These are phyloP conservation scores for Diorhabda carinulata DNA, from an alignment of 1,140 invertebrate genomes.

Conservation along the genomic window DNA sequence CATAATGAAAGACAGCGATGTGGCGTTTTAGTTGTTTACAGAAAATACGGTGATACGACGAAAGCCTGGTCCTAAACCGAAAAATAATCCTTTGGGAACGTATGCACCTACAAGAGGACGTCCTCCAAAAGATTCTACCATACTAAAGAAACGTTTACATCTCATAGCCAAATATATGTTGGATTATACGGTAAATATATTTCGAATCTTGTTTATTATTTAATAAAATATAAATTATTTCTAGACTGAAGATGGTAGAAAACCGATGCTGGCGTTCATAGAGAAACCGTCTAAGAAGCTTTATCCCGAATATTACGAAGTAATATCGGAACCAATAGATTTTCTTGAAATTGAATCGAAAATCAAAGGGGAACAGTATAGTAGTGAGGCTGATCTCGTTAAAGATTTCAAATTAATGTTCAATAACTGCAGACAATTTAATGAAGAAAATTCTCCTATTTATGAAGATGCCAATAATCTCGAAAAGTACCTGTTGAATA, in stretches of 20 bases:
- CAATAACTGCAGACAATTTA: slow-evolving; percentile 93
- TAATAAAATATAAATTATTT: slow-evolving; percentile 15
- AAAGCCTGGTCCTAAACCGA: slow-evolving; percentile 52
- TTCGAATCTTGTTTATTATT: not conserved
- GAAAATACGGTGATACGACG: slow-evolving; percentile 23
- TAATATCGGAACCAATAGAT: slow-evolving; percentile 91
- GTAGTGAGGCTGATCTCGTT: slow-evolving; percentile 57
- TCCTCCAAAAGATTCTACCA: slow-evolving; percentile 59
- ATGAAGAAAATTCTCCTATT: slow-evolving; percentile 92
- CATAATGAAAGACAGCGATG: too few relatives aligned
- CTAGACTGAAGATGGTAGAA: slow-evolving; percentile 73
- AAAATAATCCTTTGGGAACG: slow-evolving; percentile 49
- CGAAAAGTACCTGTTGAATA: slow-evolving; percentile 80
- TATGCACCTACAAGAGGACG: slow-evolving; percentile 37
- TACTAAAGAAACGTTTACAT: slow-evolving; percentile 71
- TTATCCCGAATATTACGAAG: slow-evolving; percentile 94
- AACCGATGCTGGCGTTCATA: slow-evolving; percentile 90
- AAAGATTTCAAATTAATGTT: slow-evolving; percentile 82
- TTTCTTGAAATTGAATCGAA: slow-evolving; percentile 91
- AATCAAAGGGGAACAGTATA: slow-evolving; percentile 71
- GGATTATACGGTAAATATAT: slow-evolving; percentile 65
- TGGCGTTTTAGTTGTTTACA: slow-evolving; percentile 17
- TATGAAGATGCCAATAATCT: slow-evolving; percentile 90
- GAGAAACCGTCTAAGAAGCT: slow-evolving; percentile 93
- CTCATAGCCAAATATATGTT: slow-evolving; percentile 70